These are phyloP conservation scores for Mirza zaza DNA, from an alignment of 2,113 vertebrate species.

Conservation along the genomic window DNA sequence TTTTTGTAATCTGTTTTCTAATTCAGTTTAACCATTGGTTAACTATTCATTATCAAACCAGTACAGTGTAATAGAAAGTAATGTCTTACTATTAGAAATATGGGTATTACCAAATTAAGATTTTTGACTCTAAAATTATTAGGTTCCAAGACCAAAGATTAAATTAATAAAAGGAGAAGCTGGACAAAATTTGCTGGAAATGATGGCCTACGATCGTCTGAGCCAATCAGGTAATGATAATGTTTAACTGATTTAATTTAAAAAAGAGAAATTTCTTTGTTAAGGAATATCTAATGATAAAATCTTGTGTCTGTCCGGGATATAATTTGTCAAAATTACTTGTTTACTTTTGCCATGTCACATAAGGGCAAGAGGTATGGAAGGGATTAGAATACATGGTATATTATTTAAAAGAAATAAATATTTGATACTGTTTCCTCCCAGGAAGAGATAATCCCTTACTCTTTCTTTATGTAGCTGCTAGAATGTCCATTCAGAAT, in stretches of 20 bases:
- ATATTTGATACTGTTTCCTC: background rate
- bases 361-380: background rate
- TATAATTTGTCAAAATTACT: constrained; percentile 20
- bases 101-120: constrained; percentile 27
- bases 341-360: background rate
- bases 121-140: constrained; percentile 67
- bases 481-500: background rate
- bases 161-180: constrained; percentile 90
- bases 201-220: constrained; percentile 92
- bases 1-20: background rate
- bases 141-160: constrained; percentile 93
- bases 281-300: background rate
- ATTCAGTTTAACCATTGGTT: background rate
- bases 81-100: constrained; percentile 32
- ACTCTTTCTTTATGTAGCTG: background rate
- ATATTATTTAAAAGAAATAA: background rate
- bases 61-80: background rate
- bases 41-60: background rate
- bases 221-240: constrained; percentile 92
- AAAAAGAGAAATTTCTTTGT: background rate
- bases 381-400: background rate
- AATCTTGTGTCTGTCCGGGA: background rate
- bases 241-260: constrained; percentile 49
- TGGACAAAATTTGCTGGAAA: constrained; percentile 87
- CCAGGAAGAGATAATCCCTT: background rate